Conservation (phyloP, 2,113 vertebrate genomes). For the Oenanthe melanoleuca region DNA sequence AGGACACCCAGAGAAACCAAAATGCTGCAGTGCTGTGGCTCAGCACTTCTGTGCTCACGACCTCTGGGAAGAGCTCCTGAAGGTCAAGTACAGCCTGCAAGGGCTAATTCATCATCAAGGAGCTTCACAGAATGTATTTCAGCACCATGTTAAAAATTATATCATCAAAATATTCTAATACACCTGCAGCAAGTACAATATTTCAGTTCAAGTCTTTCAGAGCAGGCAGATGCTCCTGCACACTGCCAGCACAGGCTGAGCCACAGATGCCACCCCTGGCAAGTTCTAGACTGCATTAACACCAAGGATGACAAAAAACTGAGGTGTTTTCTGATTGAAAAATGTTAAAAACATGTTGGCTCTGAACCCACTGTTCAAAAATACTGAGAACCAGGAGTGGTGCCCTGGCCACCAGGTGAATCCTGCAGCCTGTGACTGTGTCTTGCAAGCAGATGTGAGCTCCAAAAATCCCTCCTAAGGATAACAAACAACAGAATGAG, state of each 20-base stretch:
- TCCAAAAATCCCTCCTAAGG: not conserved
- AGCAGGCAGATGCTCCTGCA: not conserved
- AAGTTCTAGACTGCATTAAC: not conserved
- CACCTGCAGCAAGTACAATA: rapidly evolving
- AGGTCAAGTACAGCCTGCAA: not conserved
- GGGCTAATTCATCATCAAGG: not conserved
- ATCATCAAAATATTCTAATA: not conserved
- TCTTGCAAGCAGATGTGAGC: not conserved
- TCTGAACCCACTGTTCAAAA: not conserved
- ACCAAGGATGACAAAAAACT: not conserved
- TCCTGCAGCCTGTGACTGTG: rapidly evolving
- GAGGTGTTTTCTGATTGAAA: not conserved
- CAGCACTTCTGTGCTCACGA: not conserved
- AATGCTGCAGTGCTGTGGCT: not conserved
- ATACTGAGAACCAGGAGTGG: rapidly evolving
- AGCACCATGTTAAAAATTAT: not conserved
- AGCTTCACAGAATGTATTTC: not conserved
- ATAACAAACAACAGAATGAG: not conserved
- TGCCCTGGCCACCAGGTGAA: not conserved
- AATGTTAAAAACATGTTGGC: not conserved
- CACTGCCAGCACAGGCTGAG: not conserved
- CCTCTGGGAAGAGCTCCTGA: not conserved
- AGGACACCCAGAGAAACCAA: not conserved
- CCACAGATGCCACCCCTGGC: not conserved
- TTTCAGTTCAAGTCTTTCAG: not conserved